A percentile compares a stretch with the other conserved stretches of the same genome.
Evolutionary conservation across 1,140 invertebrate genomes (phyloP).

Genomic region (Formica selysi): DNA sequence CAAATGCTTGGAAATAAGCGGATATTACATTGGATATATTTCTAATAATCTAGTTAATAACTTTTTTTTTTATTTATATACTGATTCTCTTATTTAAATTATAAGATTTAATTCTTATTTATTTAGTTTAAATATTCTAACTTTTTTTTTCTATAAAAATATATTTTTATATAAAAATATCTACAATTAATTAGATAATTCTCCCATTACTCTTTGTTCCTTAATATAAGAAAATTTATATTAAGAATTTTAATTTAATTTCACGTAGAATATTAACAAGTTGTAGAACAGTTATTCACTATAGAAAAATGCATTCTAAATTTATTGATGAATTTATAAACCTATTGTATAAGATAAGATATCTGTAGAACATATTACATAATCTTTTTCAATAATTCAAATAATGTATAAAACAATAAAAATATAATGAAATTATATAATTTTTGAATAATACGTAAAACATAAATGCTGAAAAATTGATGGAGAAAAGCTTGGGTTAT

Average conservation of each 20-base stretch:
- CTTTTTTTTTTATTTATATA: neutral
- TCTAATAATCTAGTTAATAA: neutral
- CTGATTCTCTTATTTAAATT: neutral
- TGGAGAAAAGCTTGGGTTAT: neutral
- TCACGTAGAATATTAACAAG: neutral
- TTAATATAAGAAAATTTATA: neutral
- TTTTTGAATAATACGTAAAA: conserved; percentile 3
- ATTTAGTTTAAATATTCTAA: neutral
- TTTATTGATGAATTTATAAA: neutral
- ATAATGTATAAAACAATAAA: neutral
- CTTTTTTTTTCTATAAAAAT: neutral
- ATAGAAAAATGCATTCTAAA: neutral
- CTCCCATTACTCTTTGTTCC: neutral
- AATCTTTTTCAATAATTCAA: neutral
- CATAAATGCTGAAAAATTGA: neutral
- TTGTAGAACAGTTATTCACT: neutral
- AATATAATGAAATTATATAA: neutral
- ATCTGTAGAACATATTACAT: neutral
- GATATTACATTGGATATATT: conserved; percentile 1
- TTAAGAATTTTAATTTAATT: neutral
- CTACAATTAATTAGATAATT: neutral
- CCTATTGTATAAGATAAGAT: neutral
- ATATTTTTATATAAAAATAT: neutral
- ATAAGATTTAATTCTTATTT: neutral
- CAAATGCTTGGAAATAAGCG: neutral